These are phyloP conservation scores for Drosophila santomea DNA, from an alignment of 1,140 invertebrate species.

Conservation along the genomic window DNA sequence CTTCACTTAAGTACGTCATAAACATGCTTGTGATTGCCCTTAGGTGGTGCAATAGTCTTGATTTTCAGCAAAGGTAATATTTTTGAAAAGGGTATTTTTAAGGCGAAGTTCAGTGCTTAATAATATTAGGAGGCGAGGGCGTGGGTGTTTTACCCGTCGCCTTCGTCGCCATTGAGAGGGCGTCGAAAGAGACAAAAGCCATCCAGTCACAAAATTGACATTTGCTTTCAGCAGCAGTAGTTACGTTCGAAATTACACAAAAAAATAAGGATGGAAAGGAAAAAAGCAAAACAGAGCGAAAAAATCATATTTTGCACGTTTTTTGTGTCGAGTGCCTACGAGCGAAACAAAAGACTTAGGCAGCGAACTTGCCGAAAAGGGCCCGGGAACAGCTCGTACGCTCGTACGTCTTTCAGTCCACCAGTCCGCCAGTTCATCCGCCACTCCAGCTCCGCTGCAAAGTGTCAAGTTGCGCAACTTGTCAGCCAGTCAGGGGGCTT, in stretches of 20 bases:
- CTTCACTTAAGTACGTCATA: no score
- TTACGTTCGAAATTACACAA: constrained; percentile 10
- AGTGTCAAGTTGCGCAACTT: constrained; percentile 82
- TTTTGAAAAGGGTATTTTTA: constrained; percentile 16
- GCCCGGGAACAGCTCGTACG: constrained; percentile 38
- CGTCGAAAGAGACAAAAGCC: constrained; percentile 75
- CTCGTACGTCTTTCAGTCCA: neutral
- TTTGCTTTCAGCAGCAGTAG: constrained; percentile 69
- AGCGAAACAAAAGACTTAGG: constrained; percentile 78
- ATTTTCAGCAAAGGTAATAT: neutral
- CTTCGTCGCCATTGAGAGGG: constrained; percentile 68
- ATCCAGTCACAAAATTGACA: constrained; percentile 77
- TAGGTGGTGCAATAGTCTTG: no score
- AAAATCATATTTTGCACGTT: constrained; percentile 81
- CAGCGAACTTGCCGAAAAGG: constrained; percentile 77
- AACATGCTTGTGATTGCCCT: no score
- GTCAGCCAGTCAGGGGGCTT: constrained; percentile 47
- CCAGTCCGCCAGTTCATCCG: neutral
- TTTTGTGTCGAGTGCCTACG: constrained; percentile 60
- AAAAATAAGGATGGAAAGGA: constrained; percentile 9
- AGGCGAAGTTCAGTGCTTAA: neutral
- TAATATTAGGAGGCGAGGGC: constrained; percentile 27
- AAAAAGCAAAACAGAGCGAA: constrained; percentile 17
- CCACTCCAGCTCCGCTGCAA: constrained; percentile 43
- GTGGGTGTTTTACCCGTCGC: constrained; percentile 46